Base-by-base conservation (phyloP, 1,140 invertebrate genomes). In the Wasmannia auropunctata region DNA sequence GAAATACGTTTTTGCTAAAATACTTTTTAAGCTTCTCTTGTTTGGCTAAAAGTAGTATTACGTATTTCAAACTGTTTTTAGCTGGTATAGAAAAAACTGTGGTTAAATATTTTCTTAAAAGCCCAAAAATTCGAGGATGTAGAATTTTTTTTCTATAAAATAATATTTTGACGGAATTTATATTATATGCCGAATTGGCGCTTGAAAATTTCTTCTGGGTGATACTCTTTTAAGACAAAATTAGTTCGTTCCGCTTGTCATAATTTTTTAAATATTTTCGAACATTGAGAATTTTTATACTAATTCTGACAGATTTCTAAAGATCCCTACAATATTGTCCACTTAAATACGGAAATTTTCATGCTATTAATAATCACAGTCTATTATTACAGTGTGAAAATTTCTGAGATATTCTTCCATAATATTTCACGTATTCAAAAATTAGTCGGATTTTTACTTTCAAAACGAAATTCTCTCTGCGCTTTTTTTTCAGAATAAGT, bases 371-470 rank as follows among this genome's bases (percentile, higher is more conserved):
- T 76, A 60, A 28, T 28, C 25, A 62, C 0, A 49, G 62, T 54
- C 16, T 74, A 34, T 34, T 2, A 62, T 76, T 25, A 28, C 3
- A 51, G 5, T 34, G 22, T 49, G 14, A 19, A n/a, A n/a, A 1
- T 69, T 37, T 37, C 0, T 37, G n/a, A 22, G 62, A 51, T 67
- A 49, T 51, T 81, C 25, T 28, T 31, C 1, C 31, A 31, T 22
- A 49, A 80, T 16, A 69, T 14, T 16, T 28, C 28, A 19, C 14
- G 8, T 63, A 11, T 40, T 67, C 11, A 19, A 79, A 14, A 49
- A 83, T 72, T 83, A 60, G n/a, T 28, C 25, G 28, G 25, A 58
- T 58, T 83, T 72, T 83, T 16, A 43, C 8, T 28, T 43, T 72
- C 3, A 25, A 56, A 72, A 46, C n/a, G 8, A 58, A 81, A 72